Evolutionary conservation across 2,113 vertebrate species (phyloP), one percentile per base, ranked within the genome.

Genomic region (Platysteira castanea): DNA sequence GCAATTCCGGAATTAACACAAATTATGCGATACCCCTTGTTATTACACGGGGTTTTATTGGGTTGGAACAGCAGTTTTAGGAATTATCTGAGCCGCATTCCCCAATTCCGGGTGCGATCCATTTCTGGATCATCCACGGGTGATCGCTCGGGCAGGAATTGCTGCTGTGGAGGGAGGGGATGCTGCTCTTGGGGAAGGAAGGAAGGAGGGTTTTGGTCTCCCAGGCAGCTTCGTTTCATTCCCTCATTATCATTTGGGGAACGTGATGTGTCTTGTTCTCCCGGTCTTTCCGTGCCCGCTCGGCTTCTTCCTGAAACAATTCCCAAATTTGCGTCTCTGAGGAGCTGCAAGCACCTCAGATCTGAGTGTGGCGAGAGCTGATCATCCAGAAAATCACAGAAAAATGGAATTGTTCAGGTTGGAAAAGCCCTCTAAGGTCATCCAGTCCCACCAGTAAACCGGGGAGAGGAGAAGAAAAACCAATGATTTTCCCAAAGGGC

Each of bases 221-320:
- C 24, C 46, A 35, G 54, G 63, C 6, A 1, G 33, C 26, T 46
- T 57, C 12, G 10, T 39, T 42, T 33, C 17, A 24, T 28, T 12
- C 37, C 44, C 54, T 76, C 49, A 39, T 84, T 52, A 91, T 81
- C 78, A 74, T 12, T 59, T 5, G 27, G 11, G 21, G 80, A 93
- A 68, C 76, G 7, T 91, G 96, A 93, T 7, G 50, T 1, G 12
- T 78, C 96, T 74, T 87, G 94, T 84, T 91, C 92, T 67, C 94
- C 67, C 9, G 17, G 81, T 77, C 87, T 87, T 84, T 81, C 92
- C 84, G 37, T 89, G 49, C 76, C 59, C 57, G 0, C 15, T 56
- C 64, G 7, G 49, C 77, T 17, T 1, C 94, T 91, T 87, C 92
- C 81, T 53, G 84, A 44, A 87, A 46, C 7, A 0, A 74, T 91